A percentile compares a stretch with the other conserved stretches of the same genome.
These are phyloP conservation scores for Dioctria rufipes DNA, from an alignment of 2,888 invertebrate species.

Conservation along the genomic window DNA sequence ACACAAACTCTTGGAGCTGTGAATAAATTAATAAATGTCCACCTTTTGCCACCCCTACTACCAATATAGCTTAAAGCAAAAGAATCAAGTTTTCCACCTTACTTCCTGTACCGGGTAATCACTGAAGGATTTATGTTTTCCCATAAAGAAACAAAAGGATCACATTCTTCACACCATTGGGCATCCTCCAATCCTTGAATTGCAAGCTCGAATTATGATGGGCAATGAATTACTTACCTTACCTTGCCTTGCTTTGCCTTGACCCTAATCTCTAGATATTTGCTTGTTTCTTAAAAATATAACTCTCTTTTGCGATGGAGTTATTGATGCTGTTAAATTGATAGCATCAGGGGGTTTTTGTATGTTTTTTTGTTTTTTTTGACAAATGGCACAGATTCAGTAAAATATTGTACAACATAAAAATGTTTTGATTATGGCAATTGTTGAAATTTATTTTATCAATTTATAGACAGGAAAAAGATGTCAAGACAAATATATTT, in stretches of 20 bases:
- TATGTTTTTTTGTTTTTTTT: conserved; percentile 12
- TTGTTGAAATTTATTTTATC: not conserved
- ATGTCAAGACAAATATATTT: too few relatives aligned
- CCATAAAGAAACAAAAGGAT: conserved; percentile 46
- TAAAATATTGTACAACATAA: conserved; percentile 23
- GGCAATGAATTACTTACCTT: conserved; percentile 30
- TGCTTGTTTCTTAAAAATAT: conserved; percentile 32
- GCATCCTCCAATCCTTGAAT: not conserved
- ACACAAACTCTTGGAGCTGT: not conserved
- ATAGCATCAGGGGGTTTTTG: conserved; percentile 20
- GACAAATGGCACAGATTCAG: conserved; percentile 41
- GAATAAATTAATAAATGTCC: not conserved
- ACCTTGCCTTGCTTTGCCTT: too few relatives aligned
- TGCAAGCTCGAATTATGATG: conserved; percentile 41
- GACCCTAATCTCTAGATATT: conserved; percentile 30
- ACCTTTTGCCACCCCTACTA: not conserved
- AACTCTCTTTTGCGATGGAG: conserved; percentile 11
- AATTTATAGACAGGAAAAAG: too few relatives aligned
- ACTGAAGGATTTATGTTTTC: conserved; percentile 22
- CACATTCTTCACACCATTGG: conserved; percentile 47
- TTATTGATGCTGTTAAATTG: conserved; percentile 32
- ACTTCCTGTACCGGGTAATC: not conserved
- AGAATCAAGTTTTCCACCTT: not conserved
- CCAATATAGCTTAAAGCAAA: too few relatives aligned
- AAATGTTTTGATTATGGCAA: conserved; percentile 23